These are phyloP conservation scores for Odontophorus gujanensis DNA, from an alignment of 2,113 vertebrate genomes.

Conservation along the genomic window DNA sequence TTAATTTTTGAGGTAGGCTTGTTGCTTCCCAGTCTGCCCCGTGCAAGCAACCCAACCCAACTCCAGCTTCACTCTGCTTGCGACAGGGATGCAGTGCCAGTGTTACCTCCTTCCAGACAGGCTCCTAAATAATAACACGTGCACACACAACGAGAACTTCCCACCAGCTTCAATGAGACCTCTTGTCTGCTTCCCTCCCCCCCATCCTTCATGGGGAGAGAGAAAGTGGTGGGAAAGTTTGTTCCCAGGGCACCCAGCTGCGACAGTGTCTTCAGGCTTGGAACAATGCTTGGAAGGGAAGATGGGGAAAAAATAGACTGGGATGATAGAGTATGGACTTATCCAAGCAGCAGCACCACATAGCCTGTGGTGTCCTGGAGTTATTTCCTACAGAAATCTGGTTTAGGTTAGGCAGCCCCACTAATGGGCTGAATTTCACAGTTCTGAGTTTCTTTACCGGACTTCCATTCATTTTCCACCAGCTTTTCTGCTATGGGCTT, in stretches of 20 bases:
- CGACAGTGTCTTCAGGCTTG: neutral
- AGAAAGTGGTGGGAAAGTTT: conserved; percentile 49
- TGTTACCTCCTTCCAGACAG: neutral
- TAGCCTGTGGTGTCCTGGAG: neutral
- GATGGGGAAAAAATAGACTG: conserved; percentile 4
- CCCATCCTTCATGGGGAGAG: neutral
- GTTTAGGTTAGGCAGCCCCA: neutral
- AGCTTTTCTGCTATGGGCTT: neutral
- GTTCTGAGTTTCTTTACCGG: neutral
- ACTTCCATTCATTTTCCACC: neutral
- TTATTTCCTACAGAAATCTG: conserved; percentile 23
- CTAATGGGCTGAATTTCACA: neutral
- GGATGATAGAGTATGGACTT: neutral
- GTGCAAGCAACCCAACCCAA: neutral
- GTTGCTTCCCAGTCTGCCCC: neutral
- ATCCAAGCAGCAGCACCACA: neutral
- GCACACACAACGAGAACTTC: neutral
- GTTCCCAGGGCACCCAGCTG: conserved; percentile 49
- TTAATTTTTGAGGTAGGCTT: neutral
- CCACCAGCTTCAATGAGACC: neutral
- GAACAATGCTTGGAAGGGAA: conserved; percentile 59
- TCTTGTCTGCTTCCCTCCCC: conserved; percentile 34
- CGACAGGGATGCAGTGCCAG: neutral
- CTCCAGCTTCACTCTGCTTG: neutral
- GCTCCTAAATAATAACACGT: neutral